Base-by-base conservation (phyloP, 2,888 invertebrate genomes). In the Cotesia congregata region DNA sequence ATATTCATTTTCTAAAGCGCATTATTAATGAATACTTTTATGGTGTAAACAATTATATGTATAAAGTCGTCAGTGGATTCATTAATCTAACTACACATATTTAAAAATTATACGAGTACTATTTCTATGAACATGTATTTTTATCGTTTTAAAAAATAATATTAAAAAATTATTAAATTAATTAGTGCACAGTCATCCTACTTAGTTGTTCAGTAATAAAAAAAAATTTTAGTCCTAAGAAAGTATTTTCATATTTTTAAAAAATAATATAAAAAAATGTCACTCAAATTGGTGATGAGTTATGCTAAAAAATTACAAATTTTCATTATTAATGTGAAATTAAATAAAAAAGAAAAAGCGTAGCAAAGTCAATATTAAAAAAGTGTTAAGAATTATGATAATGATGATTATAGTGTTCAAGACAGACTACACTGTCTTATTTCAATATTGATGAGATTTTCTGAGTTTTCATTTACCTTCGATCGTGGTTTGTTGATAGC, bases 391-490 rank as follows among this genome's bases (percentile, higher is more conserved):
- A 70, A 50, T 50, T 7, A 50, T 50, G 50, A 50, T 50, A 60
- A 50, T 50, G 50, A 50, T 50, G 50, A 50, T 50, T 50, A 50
- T 50, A 50, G 30, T 61, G 20, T 77, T 85, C 82, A 87, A 74
- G 85, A 87, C 69, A 88, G 74, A 76, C 81, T 81, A 81, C 89
- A 89, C 73, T 88, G 87, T 78, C 83, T 86, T 83, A 88, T 87
- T 80, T 88, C 88, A 81, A 83, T 83, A 79, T 86, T 85, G 83
- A 83, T 84, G 76, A 84, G 83, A 81, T 83, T 84, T 83, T 85
- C 83, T 83, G 83, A 82, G 82, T 84, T 84, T 76, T 86, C 84
- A 86, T 88, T 89, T 89, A 89, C 89, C 89, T 89, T 89, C 79
- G 86, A 84, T 67, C 86, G 82, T 77, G 87, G 82, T 78, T 85